Conservation (phyloP, 2,888 invertebrate species). For the Calameuta pallipes region DNA sequence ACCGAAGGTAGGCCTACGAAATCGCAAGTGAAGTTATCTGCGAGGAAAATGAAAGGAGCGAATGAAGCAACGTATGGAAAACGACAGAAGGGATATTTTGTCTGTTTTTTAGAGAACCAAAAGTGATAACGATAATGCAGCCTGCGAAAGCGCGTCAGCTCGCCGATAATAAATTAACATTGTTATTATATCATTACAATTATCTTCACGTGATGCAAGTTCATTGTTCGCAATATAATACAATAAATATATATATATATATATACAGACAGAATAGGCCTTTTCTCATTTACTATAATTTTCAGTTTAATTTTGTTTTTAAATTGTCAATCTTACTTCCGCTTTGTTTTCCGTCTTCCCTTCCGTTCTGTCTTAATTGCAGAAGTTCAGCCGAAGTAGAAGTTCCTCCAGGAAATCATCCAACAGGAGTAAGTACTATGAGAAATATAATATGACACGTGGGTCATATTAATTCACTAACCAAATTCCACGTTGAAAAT, state of each 20-base stretch:
- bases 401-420: conserved; percentile 17
- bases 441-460: not conserved
- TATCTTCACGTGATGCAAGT: not conserved
- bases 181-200: not conserved
- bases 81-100: conserved; percentile 30
- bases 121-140: not conserved
- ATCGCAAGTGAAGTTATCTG: conserved; percentile 12
- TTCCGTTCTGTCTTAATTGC: conserved; percentile 13
- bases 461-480: not conserved
- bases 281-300: conserved; percentile 14
- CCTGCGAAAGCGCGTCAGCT: not conserved
- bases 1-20: conserved; percentile 30
- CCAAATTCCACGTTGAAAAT: not conserved
- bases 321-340: not conserved
- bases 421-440: conserved; percentile 20
- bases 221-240: conserved; percentile 14
- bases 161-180: not conserved
- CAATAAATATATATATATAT: conserved; percentile 29
- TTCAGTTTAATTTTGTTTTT: not conserved
- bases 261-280: conserved; percentile 30
- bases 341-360: not conserved
- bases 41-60: conserved; percentile 11
- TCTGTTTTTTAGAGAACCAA: conserved; percentile 16
- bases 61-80: conserved; percentile 10
- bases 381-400: conserved; percentile 19